Evolutionary conservation across 2,113 vertebrate genomes (phyloP).

Genomic region (Lepus timidus): DNA sequence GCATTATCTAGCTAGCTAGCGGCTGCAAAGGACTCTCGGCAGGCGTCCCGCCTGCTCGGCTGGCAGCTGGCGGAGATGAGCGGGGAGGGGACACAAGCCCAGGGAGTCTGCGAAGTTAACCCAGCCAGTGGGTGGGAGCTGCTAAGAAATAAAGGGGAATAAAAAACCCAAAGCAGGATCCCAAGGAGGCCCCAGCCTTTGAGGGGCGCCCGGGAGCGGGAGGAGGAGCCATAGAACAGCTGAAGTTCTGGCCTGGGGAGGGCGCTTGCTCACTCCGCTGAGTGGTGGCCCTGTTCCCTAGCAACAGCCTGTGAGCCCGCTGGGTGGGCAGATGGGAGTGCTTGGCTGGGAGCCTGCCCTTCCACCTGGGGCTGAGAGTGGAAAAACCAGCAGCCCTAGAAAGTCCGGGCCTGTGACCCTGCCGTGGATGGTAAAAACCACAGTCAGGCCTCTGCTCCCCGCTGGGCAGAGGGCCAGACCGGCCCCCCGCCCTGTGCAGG

Average conservation of each 20-base stretch:
- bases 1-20: not conserved
- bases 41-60: too few relatives aligned
- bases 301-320: not conserved
- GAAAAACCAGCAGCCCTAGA: not conserved
- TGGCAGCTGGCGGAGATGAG: constrained; percentile 79
- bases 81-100: constrained; percentile 75
- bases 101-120: constrained; percentile 64
- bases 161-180: not conserved
- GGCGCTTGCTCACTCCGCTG: not conserved
- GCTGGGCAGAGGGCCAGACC: not conserved
- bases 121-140: constrained; percentile 72
- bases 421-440: not conserved
- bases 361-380: not conserved
- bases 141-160: constrained; percentile 59
- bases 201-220: not conserved
- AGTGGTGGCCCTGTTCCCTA: not conserved
- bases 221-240: too few relatives aligned
- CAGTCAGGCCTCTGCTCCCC: not conserved
- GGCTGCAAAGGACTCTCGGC: too few relatives aligned
- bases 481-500: not conserved
- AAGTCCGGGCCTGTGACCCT: not conserved
- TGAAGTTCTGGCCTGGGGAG: not conserved
- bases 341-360: not conserved
- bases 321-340: not conserved
- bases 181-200: not conserved